These are phyloP conservation scores for Carollia perspicillata DNA, from an alignment of 2,113 vertebrate genomes.

Conservation along the genomic window DNA sequence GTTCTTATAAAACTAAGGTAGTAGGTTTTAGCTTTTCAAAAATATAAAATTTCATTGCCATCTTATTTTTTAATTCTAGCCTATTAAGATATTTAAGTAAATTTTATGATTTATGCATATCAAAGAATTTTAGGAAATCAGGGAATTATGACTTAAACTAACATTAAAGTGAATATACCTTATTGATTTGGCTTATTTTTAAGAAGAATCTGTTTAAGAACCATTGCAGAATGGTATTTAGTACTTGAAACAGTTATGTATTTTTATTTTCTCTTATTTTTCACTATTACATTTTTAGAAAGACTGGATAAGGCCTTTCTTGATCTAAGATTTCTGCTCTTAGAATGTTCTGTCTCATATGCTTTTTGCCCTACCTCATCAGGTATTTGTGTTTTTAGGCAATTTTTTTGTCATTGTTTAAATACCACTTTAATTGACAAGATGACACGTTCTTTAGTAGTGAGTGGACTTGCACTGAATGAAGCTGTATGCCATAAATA, in stretches of 20 bases:
- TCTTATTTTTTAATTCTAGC: slow-evolving; percentile 14
- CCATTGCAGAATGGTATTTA: background rate
- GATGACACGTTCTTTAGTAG: background rate
- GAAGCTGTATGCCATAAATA: background rate
- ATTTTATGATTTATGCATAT: background rate
- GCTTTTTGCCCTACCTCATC: background rate
- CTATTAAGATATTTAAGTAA: background rate
- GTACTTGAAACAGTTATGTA: background rate
- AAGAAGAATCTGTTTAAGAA: slow-evolving; percentile 6
- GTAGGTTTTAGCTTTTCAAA: background rate
- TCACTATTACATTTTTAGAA: background rate
- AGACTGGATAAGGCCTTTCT: slow-evolving; percentile 2
- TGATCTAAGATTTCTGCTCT: background rate
- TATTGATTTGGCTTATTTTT: slow-evolving; percentile 4
- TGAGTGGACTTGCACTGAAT: background rate
- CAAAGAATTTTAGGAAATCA: slow-evolving; percentile 23
- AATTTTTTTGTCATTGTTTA: background rate
- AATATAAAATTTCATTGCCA: background rate
- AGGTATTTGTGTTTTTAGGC: background rate
- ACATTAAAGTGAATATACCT: background rate
- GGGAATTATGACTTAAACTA: background rate
- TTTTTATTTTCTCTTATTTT: slow-evolving; percentile 39
- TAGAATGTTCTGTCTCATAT: background rate
- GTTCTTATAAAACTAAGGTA: background rate
- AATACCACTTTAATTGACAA: background rate